Evolutionary conservation across 2,888 invertebrate genomes (phyloP), one percentile per base, ranked within the genome.

Genomic region (Dusona sp.): DNA sequence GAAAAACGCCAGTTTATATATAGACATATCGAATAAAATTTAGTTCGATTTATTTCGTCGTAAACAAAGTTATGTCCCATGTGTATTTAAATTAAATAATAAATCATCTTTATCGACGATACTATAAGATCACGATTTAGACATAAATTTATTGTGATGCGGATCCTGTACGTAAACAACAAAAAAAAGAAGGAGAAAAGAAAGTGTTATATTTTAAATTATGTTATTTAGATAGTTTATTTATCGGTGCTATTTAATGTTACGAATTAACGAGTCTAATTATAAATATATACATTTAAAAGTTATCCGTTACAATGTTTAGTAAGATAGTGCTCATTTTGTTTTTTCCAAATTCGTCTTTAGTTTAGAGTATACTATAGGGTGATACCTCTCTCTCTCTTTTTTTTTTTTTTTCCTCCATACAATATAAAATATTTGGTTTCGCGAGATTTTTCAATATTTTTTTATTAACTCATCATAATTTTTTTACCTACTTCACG

Each of bases 91-190:
- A 54, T 33, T 36, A 22, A 51, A 70, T 29, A 88, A 82, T 88
- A 74, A 61, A 82, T 85, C 45, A 81, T 80, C 74, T 75, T 85
- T 80, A 81, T 88, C 74, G 80, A 77, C 73, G 70, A 88, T 85
- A 87, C 72, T 88, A 78, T 86, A 88, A 87, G 81, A 83, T 61
- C 61, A 84, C 75, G 73, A 82, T 84, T 80, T 86, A 83, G 75
- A 73, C 65, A 48, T 70, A 70, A 78, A 16, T 68, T 61, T 48
- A 64, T 61, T 73, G 51, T 45, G 61, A 85, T 85, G 78, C 73
- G 33, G 22, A 54, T 67, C 22, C 65, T 81, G 73, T 82, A 57
- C 45, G 25, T n/a, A 67, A 36, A 13, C 29, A 61, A 29, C 6
- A 13, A n/a, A 9, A 48, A 73, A 25, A 38, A 29, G 33, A 25